Conservation (phyloP, 2,113 vertebrate genomes). For the Dipodomys ordii region DNA sequence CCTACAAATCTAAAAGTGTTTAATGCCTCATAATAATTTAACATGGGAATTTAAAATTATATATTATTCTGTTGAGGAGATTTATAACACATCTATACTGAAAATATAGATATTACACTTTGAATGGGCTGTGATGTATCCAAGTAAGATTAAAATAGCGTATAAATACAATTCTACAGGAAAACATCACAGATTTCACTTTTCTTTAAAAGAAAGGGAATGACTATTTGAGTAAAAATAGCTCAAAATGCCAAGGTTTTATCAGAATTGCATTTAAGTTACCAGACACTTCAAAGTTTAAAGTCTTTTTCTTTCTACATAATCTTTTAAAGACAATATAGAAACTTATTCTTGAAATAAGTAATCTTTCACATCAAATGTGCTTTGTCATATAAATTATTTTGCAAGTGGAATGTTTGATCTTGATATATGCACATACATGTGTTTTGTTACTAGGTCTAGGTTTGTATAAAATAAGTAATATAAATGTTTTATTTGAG, state of each 20-base stretch:
- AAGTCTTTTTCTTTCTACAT: background rate
- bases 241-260: constrained; percentile 20
- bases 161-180: background rate
- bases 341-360: constrained; percentile 11
- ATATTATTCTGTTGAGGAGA: constrained; percentile 34
- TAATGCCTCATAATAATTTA: constrained; percentile 53
- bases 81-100: constrained; percentile 22
- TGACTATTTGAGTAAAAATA: background rate
- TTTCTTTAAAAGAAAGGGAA: background rate
- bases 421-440: background rate
- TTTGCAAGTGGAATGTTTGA: background rate
- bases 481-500: background rate
- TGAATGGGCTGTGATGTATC: background rate
- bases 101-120: constrained; percentile 17
- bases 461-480: background rate
- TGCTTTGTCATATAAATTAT: constrained; percentile 14
- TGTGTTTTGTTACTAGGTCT: background rate
- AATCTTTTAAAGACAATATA: background rate
- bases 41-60: constrained; percentile 24
- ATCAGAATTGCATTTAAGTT: constrained; percentile 10
- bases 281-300: background rate
- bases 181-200: background rate
- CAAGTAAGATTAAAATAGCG: constrained; percentile 25
- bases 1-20: constrained; percentile 7
- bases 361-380: background rate